Evolutionary conservation across 2,113 vertebrate species (phyloP).

Genomic region (Tyrannus savana): DNA sequence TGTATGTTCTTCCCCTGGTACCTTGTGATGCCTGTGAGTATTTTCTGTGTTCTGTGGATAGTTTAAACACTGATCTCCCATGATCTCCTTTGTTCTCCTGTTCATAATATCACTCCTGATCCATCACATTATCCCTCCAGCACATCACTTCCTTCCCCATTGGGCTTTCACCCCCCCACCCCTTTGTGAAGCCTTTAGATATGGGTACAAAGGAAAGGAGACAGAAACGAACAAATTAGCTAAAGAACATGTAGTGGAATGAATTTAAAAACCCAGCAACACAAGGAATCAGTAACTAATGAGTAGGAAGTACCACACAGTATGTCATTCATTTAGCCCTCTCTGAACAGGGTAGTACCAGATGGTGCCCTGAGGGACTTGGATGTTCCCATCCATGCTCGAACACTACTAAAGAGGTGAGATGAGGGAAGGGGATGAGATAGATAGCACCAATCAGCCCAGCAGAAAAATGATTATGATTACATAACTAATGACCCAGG

Average conservation of each 20-base stretch:
- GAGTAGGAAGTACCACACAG: constrained; percentile 44
- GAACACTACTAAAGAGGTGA: constrained; percentile 59
- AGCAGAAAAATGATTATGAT: constrained; percentile 75
- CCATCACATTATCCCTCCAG: background rate
- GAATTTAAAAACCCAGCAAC: background rate
- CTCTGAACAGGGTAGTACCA: constrained; percentile 61
- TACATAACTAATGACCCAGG: constrained; percentile 76
- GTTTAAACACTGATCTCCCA: constrained; percentile 1
- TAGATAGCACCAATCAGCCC: constrained; percentile 65
- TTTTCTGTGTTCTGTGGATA: background rate
- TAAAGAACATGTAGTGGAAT: background rate
- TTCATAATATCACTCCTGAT: background rate
- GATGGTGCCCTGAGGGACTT: constrained; percentile 73
- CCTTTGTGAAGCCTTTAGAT: background rate
- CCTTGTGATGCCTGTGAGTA: constrained; percentile 14
- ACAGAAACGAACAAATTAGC: background rate
- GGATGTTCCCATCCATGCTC: constrained; percentile 58
- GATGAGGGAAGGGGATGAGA: constrained; percentile 52
- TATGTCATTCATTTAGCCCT: constrained; percentile 63
- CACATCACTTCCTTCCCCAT: background rate
- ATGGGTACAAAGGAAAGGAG: background rate
- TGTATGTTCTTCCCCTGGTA: background rate
- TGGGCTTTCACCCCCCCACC: background rate
- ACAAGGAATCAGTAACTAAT: constrained; percentile 50
- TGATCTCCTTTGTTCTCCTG: background rate